Conservation (phyloP, 2,888 invertebrate species). For the Lasioglossum villosulum region DNA sequence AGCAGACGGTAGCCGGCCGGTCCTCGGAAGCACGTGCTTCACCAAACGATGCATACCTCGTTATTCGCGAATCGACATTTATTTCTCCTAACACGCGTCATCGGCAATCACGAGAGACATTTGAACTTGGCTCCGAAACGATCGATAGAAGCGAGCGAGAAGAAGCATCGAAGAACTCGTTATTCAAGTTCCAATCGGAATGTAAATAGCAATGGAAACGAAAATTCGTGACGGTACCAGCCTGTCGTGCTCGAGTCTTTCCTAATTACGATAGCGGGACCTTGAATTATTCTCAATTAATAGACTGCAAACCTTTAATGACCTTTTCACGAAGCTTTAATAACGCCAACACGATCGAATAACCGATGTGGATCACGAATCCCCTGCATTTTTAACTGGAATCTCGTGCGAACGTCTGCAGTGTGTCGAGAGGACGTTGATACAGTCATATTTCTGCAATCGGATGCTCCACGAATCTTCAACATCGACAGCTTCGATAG, state of each 20-base stretch:
- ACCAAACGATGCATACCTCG: constrained; percentile 28
- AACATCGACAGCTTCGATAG: neutral
- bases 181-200: neutral
- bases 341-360: neutral
- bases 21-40: constrained; percentile 11
- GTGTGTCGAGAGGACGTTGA: too few relatives aligned
- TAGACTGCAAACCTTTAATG: neutral
- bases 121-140: neutral
- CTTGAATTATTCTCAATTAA: neutral
- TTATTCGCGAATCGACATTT: constrained; percentile 25
- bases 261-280: neutral
- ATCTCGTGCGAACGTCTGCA: too few relatives aligned
- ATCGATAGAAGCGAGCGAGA: neutral
- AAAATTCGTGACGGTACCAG: neutral
- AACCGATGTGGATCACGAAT: too few relatives aligned
- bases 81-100: neutral
- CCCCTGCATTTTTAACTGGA: neutral
- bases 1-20: neutral
- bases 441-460: too few relatives aligned
- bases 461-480: too few relatives aligned
- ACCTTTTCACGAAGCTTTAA: neutral
- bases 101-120: neutral
- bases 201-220: neutral
- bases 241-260: neutral
- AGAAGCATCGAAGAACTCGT: neutral